phyloP scores from a whole-genome alignment of 2,888 invertebrate species.

The Dioctria rufipes region DNA sequence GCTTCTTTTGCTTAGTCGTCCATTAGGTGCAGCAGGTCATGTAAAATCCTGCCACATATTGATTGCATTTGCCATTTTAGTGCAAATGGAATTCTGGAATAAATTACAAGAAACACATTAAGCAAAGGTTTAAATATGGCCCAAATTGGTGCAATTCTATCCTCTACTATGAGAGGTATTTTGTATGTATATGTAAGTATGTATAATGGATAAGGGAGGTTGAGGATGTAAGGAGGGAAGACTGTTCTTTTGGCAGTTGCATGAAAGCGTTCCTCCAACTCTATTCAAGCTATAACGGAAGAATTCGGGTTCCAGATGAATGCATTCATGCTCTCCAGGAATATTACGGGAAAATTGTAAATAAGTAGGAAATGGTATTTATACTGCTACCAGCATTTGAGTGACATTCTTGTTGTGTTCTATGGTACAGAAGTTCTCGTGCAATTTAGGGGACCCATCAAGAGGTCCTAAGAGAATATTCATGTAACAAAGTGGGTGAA shows the following conservation, averaged over 20 bases:
- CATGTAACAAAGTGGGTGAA: neutral
- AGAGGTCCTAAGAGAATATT: neutral
- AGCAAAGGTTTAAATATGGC: conserved; percentile 41
- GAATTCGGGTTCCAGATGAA: conserved; percentile 15
- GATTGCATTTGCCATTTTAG: conserved; percentile 40
- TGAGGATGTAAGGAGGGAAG: too few relatives aligned
- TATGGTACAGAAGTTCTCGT: conserved; percentile 5
- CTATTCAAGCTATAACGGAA: neutral
- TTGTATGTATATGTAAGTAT: too few relatives aligned
- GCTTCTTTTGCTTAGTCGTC: conserved; percentile 20
- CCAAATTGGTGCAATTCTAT: conserved; percentile 20
- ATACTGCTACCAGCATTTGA: neutral
- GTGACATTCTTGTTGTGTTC: conserved; percentile 33
- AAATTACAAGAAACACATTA: conserved; percentile 49
- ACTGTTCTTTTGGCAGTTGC: neutral
- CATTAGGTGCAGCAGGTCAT: conserved; percentile 27
- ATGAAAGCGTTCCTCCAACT: neutral
- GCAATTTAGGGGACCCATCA: conserved; percentile 21
- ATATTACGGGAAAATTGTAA: conserved; percentile 45
- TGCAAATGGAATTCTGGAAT: conserved; percentile 43
- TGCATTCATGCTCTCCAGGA: conserved; percentile 15
- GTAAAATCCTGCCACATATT: conserved; percentile 19
- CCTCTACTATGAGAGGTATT: neutral
- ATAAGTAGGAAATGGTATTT: conserved; percentile 29
- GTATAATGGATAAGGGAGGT: too few relatives aligned